Conservation (phyloP, 23 tunicate genomes). For the Aplidium turbinatum region DNA sequence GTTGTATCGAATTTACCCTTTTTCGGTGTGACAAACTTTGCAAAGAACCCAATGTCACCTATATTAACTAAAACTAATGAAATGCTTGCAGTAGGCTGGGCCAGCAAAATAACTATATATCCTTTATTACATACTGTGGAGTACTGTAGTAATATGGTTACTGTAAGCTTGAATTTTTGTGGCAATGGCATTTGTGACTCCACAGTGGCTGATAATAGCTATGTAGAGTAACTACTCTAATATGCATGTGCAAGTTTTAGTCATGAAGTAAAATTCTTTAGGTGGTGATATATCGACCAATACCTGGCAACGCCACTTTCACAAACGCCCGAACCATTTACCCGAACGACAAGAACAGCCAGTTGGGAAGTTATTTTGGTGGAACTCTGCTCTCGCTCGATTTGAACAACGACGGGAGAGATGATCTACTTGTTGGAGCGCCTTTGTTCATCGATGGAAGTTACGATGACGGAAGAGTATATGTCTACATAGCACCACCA, state of each 20-base stretch:
- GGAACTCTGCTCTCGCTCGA: conserved; percentile 66
- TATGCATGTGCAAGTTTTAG: not conserved
- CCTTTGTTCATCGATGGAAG: conserved; percentile 53
- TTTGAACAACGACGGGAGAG: conserved; percentile 58
- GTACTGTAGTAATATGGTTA: too few relatives aligned
- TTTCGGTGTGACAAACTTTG: too few relatives aligned
- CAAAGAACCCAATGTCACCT: too few relatives aligned
- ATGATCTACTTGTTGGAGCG: conserved; percentile 67
- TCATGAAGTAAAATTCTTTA: not conserved
- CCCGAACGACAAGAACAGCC: not conserved
- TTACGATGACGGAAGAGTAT: conserved; percentile 79
- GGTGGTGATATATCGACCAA: conserved; percentile 67
- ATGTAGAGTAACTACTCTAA: too few relatives aligned
- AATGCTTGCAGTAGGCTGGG: too few relatives aligned
- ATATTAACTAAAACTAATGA: too few relatives aligned
- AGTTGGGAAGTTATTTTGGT: conserved; percentile 66
- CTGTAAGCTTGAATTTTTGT: too few relatives aligned
- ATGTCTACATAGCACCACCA: conserved; percentile 34
- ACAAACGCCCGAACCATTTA: conserved; percentile 39
- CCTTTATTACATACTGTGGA: too few relatives aligned
- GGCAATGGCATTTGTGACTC: too few relatives aligned
- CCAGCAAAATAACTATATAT: too few relatives aligned
- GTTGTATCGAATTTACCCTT: too few relatives aligned
- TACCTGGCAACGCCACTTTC: conserved; percentile 30
- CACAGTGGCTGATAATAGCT: too few relatives aligned